Conservation (phyloP, 2,113 vertebrate species). For the Irena cyanogastra region DNA sequence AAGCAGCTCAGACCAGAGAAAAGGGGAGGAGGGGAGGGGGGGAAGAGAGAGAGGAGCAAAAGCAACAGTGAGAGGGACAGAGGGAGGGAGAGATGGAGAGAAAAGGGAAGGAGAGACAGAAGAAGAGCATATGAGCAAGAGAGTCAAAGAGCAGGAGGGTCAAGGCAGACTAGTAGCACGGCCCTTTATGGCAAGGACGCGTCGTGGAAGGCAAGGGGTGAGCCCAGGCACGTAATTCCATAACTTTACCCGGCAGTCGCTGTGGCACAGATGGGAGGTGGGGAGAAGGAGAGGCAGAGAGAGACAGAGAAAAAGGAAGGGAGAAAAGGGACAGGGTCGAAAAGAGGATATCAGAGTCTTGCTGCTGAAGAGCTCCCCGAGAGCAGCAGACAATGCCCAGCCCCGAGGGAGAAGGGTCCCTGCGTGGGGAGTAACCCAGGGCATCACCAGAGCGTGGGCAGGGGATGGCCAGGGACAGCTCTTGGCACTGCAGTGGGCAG, state of each 20-base stretch:
- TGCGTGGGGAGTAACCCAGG: neutral
- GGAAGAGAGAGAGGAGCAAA: neutral
- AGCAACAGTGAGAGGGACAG: constrained; percentile 60
- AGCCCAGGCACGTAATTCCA: constrained; percentile 98
- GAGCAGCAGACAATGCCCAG: constrained; percentile 25
- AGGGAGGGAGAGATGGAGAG: constrained; percentile 26
- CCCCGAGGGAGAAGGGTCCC: neutral
- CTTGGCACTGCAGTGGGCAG: neutral
- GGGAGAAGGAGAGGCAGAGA: constrained; percentile 22
- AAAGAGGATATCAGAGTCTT: constrained; percentile 59
- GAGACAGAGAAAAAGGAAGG: constrained; percentile 47
- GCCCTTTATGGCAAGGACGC: constrained; percentile 98
- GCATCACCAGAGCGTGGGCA: neutral
- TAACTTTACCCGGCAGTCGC: constrained; percentile 98
- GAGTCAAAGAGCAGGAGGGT: constrained; percentile 67
- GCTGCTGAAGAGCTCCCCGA: constrained; percentile 32
- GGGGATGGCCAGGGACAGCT: neutral
- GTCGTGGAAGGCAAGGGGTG: constrained; percentile 96
- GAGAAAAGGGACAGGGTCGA: constrained; percentile 57
- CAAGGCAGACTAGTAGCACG: constrained; percentile 97
- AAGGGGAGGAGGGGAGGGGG: neutral
- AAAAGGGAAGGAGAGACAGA: neutral
- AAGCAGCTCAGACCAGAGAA: constrained; percentile 74
- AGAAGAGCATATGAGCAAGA: constrained; percentile 50
- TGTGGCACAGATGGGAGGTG: constrained; percentile 67